These are phyloP conservation scores for Dynastes grantii DNA, from an alignment of 2,888 invertebrate genomes.

Conservation along the genomic window DNA sequence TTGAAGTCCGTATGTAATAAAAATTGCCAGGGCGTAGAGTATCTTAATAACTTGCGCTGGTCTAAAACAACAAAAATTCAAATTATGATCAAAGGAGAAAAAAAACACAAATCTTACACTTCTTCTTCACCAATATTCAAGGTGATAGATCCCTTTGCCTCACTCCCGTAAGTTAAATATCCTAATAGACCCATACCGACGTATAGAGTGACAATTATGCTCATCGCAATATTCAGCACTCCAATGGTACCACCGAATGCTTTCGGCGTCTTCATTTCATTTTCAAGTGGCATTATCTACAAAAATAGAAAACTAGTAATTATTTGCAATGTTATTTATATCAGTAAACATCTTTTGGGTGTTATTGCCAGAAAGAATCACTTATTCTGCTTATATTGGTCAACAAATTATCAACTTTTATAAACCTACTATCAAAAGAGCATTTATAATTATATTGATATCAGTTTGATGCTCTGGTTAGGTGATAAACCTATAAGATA, in stretches of 20 bases:
- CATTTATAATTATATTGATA: no score
- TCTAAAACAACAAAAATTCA: slow-evolving; percentile 68
- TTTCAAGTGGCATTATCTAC: slow-evolving; percentile 93
- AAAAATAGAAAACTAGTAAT: slow-evolving; percentile 45
- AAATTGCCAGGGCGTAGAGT: slow-evolving; percentile 86
- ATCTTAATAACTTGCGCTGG: slow-evolving; percentile 82
- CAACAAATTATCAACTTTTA: no score
- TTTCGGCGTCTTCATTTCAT: slow-evolving; percentile 92
- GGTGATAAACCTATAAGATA: no score
- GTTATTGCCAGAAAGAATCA: no score
- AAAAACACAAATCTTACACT: slow-evolving; percentile 72
- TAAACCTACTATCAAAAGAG: no score
- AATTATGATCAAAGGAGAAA: background rate
- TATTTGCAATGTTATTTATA: no score
- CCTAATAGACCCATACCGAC: slow-evolving; percentile 93
- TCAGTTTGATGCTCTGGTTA: no score
- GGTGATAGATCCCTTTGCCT: slow-evolving; percentile 86
- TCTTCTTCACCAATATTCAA: slow-evolving; percentile 83
- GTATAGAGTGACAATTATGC: slow-evolving; percentile 86
- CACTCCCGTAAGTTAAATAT: slow-evolving; percentile 86
- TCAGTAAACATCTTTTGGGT: no score
- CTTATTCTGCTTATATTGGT: no score
- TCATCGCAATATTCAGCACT: slow-evolving; percentile 89
- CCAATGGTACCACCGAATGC: slow-evolving; percentile 87
- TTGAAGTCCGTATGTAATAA: slow-evolving; percentile 93